Evolutionary conservation across 2,888 invertebrate species (phyloP), one percentile per base, ranked within the genome.

Genomic region (Mystacides longicornis): DNA sequence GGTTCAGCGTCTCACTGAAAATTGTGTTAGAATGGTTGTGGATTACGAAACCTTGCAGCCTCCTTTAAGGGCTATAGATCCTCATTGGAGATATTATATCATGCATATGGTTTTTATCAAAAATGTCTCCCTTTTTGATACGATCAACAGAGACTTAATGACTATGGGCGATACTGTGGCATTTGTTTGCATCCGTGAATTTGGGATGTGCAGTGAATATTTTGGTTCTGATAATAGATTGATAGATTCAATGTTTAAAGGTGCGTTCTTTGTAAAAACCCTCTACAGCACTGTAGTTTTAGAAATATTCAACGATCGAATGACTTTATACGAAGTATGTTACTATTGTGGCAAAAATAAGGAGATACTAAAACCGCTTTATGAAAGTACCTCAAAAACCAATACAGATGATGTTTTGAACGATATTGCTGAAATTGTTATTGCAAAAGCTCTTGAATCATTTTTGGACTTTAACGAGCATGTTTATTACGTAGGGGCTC

Each of bases 121-220:
- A 23, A 11, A 53, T 7, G 37, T 48, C 4, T 14, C 37, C 1
- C 7, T 7, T 19, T 49, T 53, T 20, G 48, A 53, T 14, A n/a
- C 48, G 1, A 16, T 48, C 2, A 22, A 23, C 23, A 37, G 11
- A 49, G 14, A 49, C 3, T 2, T 19, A 18, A 14, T 53, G 1
- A 33, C n/a, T 7, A 4, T 23, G 7, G 16, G 48, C 5, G 53
- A 53, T n/a, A 19, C 48, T 16, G 21, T 48, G 11, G 23, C 49
- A 37, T 47, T 53, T n/a, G 3, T 49, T 14, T 53, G 53, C 42
- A 23, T 49, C 16, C 37, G 42, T n/a, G 9, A 52, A 21, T 47
- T 27, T 18, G 47, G 33, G 9, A 22, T 46, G 21, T 52, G 46
- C 18, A 20, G 21, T 11, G n/a, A 20, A 14, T 22, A 22, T 1